Base-by-base conservation (phyloP, 2,888 invertebrate genomes). In the Pachliopta kotzebuea region DNA sequence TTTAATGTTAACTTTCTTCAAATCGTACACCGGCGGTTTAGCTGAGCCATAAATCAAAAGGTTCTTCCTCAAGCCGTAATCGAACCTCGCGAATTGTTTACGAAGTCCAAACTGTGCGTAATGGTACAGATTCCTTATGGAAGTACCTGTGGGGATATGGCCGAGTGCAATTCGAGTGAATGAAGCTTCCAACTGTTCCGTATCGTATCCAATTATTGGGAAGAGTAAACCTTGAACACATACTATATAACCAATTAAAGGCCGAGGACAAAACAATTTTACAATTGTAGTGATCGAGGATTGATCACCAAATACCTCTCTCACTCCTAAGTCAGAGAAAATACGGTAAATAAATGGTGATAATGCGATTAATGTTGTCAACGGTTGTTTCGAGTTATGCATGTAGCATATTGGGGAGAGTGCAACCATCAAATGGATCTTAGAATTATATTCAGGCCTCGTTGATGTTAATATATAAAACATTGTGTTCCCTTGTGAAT, bases 401-500 rank as follows among this genome's bases (percentile, higher is more conserved):
- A 77, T 21, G 45, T 68, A 74, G 60, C 69, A 70, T 26, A 81
- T 72, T 3, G 84, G 85, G 45, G 80, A 82, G 29, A 85, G 55
- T 17, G 92, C 90, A 55, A 92, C 81, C 66, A 92, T 88, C 0
- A 92, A 77, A 52, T 80, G 80, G n/a, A 95, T 84, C 77, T 94
- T 94, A 0, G 83, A 72, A 72, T 94, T 94, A 72, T 94, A 94
- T 62, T 93, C 90, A 0, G 94, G 93, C 31, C 77, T 79, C 55
- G 88, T 76, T 1, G 93, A 90, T 14, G 84, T 77, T 89, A 93
- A 88, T 0, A 92, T 91, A 68, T 89, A 94, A 70, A 93, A 93
- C 56, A 82, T 74, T 0, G 94, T 93, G 0, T 93, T 93, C 29
- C 96, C 96, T 80, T 93, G 93, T 17, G 95, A 96, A 76, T 96